A percentile compares a stretch with the other conserved stretches of the same genome.
phyloP scores from a whole-genome alignment of 1,140 invertebrate genomes.

The Calliopsis andreniformis region DNA sequence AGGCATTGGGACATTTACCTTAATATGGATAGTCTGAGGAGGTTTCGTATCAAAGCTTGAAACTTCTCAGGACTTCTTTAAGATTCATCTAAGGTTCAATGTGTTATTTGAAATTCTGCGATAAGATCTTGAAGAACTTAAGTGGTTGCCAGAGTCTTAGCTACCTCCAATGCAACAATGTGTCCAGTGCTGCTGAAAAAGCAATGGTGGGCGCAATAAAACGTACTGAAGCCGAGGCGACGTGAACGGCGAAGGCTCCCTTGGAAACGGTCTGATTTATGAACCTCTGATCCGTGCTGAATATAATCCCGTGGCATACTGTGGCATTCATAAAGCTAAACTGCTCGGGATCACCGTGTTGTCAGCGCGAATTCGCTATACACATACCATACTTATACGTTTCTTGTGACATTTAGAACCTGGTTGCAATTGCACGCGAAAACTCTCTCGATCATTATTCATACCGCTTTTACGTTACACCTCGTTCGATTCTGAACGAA shows the following conservation, averaged over 20 bases:
- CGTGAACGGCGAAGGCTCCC: slow-evolving; percentile 29
- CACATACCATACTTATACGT: slow-evolving; percentile 13
- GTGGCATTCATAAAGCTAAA: background rate
- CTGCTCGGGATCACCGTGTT: slow-evolving; percentile 6
- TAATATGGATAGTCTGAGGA: too few relatives aligned
- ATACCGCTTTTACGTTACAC: slow-evolving; percentile 15
- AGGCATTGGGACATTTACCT: too few relatives aligned
- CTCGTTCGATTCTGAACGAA: background rate
- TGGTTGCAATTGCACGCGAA: background rate
- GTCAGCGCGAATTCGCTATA: slow-evolving; percentile 11
- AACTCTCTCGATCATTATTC: slow-evolving; percentile 20
- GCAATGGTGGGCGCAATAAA: slow-evolving; percentile 38
- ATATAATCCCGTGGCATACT: slow-evolving; percentile 35
- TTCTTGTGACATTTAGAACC: slow-evolving; percentile 40
- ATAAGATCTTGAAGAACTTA: background rate
- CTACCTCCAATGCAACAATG: background rate
- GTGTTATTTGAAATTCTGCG: background rate
- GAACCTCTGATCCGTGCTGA: slow-evolving; percentile 34
- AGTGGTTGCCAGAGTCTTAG: background rate
- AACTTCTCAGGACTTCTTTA: too few relatives aligned
- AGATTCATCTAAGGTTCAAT: background rate
- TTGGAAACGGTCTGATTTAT: slow-evolving; percentile 43
- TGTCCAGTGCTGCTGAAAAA: background rate
- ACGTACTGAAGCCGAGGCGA: slow-evolving; percentile 15
- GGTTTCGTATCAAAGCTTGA: too few relatives aligned